These are phyloP conservation scores for Staurois parvus DNA, from an alignment of 2,797 vertebrate genomes.

Conservation along the genomic window DNA sequence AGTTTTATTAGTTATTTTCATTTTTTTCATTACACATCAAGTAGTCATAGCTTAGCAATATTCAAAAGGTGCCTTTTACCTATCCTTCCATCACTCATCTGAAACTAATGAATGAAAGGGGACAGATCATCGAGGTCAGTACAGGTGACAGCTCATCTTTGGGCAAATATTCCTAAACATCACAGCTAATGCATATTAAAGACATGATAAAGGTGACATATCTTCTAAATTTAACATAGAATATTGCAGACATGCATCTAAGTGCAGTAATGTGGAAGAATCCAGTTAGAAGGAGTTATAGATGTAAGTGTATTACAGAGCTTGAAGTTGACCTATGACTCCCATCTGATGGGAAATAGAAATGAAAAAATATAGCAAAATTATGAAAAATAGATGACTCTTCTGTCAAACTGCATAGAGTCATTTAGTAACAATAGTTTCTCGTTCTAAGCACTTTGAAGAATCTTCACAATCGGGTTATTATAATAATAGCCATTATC, in stretches of 20 bases:
- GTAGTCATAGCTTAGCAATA: slow-evolving; percentile 33
- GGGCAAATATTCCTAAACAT: slow-evolving; percentile 25
- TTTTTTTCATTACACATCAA: slow-evolving; percentile 33
- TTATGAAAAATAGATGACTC: background rate
- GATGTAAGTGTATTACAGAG: background rate
- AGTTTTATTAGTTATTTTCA: slow-evolving; percentile 45
- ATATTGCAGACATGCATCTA: background rate
- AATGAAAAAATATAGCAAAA: background rate
- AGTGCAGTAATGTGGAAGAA: background rate
- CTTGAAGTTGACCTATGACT: background rate
- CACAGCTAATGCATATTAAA: slow-evolving; percentile 34
- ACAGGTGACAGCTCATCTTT: slow-evolving; percentile 37
- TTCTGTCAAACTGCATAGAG: no score
- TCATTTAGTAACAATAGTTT: no score
- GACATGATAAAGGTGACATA: slow-evolving; percentile 19
- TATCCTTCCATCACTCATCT: slow-evolving; percentile 38
- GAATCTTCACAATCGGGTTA: no score
- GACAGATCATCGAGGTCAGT: slow-evolving; percentile 28
- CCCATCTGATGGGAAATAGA: background rate
- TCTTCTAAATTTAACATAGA: slow-evolving; percentile 14
- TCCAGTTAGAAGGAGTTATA: background rate
- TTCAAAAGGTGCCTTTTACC: slow-evolving; percentile 27
- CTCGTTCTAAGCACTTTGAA: no score
- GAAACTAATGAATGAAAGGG: slow-evolving; percentile 50
- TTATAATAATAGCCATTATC: no score